These are phyloP conservation scores for Drosophila suboccidentalis DNA, from an alignment of 2,888 invertebrate species.

Conservation along the genomic window DNA sequence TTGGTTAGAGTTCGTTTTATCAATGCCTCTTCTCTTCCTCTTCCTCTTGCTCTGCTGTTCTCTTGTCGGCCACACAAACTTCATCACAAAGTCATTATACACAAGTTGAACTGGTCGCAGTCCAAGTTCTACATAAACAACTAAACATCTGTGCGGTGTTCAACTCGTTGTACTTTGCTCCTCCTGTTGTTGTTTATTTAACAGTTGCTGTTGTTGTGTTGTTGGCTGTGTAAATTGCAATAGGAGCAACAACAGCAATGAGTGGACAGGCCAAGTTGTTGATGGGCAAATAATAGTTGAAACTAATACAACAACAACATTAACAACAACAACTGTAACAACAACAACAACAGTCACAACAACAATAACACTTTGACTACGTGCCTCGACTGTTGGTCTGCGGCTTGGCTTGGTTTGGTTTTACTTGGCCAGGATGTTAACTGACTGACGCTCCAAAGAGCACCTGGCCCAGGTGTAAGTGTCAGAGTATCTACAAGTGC, in stretches of 20 bases:
- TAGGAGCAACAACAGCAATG: conserved; percentile 39
- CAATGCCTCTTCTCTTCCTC: background rate
- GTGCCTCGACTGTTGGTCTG: conserved; percentile 60
- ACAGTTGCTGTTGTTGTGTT: conserved; percentile 17
- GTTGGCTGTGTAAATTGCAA: conserved; percentile 55
- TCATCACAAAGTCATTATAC: conserved; percentile 49
- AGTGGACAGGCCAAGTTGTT: conserved; percentile 74
- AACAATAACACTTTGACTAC: conserved; percentile 59
- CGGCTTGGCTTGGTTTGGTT: conserved; percentile 46
- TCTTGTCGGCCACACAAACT: conserved; percentile 15
- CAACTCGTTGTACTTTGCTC: conserved; percentile 35
- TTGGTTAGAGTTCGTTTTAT: background rate
- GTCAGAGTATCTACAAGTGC: conserved; percentile 23
- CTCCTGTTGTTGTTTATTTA: conserved; percentile 43
- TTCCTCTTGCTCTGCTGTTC: too few species aligned
- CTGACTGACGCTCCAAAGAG: conserved; percentile 44
- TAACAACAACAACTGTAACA: conserved; percentile 8
- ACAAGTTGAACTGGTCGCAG: conserved; percentile 23
- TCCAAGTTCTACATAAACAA: conserved; percentile 32
- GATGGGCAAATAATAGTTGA: conserved; percentile 79
- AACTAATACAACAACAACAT: conserved; percentile 57
- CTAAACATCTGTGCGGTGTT: conserved; percentile 45
- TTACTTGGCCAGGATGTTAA: conserved; percentile 33
- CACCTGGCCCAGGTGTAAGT: conserved; percentile 51
- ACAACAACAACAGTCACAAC: conserved; percentile 20